Evolutionary conservation across 2,797 vertebrate genomes (phyloP).

Genomic region (Toxotes lorentzi): DNA sequence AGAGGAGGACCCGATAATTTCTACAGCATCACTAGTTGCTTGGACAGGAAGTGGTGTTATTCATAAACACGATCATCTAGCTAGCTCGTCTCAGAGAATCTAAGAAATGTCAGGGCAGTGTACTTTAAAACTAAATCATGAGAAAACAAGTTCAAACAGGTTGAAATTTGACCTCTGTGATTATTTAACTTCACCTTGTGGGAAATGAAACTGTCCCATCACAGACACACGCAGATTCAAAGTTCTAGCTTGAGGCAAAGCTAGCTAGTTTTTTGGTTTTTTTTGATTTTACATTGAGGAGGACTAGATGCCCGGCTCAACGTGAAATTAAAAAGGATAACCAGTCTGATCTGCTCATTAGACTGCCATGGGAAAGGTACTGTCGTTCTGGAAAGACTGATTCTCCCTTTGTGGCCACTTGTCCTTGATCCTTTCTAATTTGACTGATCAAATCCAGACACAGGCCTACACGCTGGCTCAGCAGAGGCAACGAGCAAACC

Average conservation of each 20-base stretch:
- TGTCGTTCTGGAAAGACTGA: constrained; percentile 40
- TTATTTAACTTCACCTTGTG: constrained; percentile 36
- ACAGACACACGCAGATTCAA: constrained; percentile 48
- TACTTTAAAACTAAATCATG: constrained; percentile 7
- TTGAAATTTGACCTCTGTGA: constrained; percentile 16
- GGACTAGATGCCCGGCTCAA: constrained; percentile 56
- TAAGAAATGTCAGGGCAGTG: not conserved
- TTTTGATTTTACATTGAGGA: constrained; percentile 14
- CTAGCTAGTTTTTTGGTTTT: constrained; percentile 22
- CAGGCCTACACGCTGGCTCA: constrained; percentile 37
- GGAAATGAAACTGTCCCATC: constrained; percentile 37
- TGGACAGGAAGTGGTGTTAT: not conserved
- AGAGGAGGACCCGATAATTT: not conserved
- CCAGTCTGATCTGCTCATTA: constrained; percentile 63
- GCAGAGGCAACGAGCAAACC: constrained; percentile 37
- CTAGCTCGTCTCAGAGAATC: not conserved
- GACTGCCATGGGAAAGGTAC: constrained; percentile 52
- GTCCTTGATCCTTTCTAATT: constrained; percentile 53
- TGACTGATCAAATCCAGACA: constrained; percentile 43
- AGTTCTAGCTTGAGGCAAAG: constrained; percentile 49
- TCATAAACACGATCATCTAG: not conserved
- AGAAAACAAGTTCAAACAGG: not conserved
- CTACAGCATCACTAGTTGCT: not conserved
- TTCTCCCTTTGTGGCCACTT: constrained; percentile 25
- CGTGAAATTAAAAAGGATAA: constrained; percentile 71